Evolutionary conservation across 2,888 invertebrate genomes (phyloP).

Genomic region (Drosophila silvestris): DNA sequence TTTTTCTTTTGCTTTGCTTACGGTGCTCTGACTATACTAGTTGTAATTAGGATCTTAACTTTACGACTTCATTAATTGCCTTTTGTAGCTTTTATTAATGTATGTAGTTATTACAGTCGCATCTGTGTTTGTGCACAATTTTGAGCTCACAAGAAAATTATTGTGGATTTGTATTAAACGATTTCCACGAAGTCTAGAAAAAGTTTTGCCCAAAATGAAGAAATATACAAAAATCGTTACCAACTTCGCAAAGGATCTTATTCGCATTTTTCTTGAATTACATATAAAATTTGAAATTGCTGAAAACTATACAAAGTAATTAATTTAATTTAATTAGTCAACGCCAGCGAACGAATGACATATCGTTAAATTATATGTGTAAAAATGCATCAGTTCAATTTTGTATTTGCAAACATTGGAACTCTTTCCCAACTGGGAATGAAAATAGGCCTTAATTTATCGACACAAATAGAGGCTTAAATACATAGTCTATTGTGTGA

Average conservation of each 20-base stretch:
- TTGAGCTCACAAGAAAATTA: neutral
- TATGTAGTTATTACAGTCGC: constrained; percentile 27
- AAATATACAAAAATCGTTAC: neutral
- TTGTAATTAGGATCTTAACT: constrained; percentile 64
- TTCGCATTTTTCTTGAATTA: neutral
- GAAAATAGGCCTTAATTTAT: constrained; percentile 18
- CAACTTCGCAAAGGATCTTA: neutral
- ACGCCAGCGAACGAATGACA: neutral
- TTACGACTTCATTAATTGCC: constrained; percentile 66
- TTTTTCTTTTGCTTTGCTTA: neutral
- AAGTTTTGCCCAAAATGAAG: neutral
- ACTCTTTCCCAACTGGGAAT: neutral
- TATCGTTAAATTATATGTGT: neutral
- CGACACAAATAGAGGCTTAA: constrained; percentile 13
- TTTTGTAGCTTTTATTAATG: constrained; percentile 32
- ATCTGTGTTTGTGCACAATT: neutral
- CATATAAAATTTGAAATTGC: neutral
- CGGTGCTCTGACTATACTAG: neutral
- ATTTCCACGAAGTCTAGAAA: neutral
- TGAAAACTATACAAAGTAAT: neutral
- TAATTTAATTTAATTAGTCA: neutral
- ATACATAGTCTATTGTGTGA: constrained; percentile 14
- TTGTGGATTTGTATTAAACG: neutral
- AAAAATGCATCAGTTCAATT: neutral
- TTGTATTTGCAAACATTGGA: neutral